Base-by-base conservation (phyloP, 2,888 invertebrate species). In the Koerneria pararmatus region DNA sequence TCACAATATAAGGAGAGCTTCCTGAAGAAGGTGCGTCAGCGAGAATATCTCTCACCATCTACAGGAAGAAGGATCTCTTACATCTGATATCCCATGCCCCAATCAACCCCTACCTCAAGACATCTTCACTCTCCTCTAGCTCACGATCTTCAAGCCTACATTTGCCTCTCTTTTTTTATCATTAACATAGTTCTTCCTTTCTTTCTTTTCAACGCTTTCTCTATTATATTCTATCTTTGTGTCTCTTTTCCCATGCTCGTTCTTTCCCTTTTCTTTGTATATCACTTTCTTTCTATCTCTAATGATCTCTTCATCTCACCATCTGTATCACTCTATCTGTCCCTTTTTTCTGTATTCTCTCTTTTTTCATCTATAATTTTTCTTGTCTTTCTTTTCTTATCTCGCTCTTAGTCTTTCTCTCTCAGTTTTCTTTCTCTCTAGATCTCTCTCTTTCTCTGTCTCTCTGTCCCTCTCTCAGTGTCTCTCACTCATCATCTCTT, bases 401-500 rank as follows among this genome's bases (percentile, higher is more conserved):
- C 58, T 41, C 41, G 46, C 46, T 37, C 31, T 1, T 41, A 8
- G 0, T n/a, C 4, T 58, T 22, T 37, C 22, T 19, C 58, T 15
- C 58, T 15, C 31, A 19, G 3, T 2, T 3, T 3, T 15, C 3
- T 53, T 5, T 31, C 3, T 53, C 31, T 53, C 53, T 29, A 22
- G 15, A 19, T 3, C 8, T 6, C 31, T 3, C 3, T 3, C 53
- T 8, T 22, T 24, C n/a, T 22, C 24, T 57, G 3, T 5, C 34
- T 19, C 11, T 3, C 58, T 41, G 58, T 41, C 46, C 41, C 31
- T 32, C 58, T 19, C 58, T 22, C 58, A 58, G 29, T 58, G 6
- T 19, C 58, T 46, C 15, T 58, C 58, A 27, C 58, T 58, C 37
- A 37, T 58, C 58, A n/a, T 58, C 27, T 46, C 58, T 19, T n/a